phyloP scores from a whole-genome alignment of 1,140 invertebrate genomes.

The Drosophila ironensis region DNA sequence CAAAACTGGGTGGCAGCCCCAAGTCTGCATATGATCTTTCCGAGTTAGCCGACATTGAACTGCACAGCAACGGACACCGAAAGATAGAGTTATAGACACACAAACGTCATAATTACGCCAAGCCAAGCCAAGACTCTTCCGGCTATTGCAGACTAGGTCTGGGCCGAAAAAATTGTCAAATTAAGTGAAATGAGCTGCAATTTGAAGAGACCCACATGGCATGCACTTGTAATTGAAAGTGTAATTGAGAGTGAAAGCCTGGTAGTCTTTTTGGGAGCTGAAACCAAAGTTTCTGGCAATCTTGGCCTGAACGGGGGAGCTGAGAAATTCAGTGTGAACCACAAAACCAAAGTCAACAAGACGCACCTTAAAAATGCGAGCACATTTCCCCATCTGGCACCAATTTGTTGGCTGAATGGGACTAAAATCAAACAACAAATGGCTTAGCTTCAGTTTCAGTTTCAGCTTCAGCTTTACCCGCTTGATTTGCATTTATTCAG shows the following conservation, averaged over 20 bases:
- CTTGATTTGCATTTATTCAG: slow-evolving; percentile 24
- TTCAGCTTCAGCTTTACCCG: background rate
- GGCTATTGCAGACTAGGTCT: slow-evolving; percentile 17
- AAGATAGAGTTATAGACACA: slow-evolving; percentile 6
- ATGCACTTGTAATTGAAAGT: slow-evolving; percentile 15
- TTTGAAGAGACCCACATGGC: slow-evolving; percentile 26
- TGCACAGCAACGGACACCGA: slow-evolving; percentile 31
- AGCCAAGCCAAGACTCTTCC: slow-evolving; percentile 32
- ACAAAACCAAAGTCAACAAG: background rate
- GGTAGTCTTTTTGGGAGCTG: background rate
- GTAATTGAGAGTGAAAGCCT: slow-evolving; percentile 54
- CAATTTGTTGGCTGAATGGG: background rate
- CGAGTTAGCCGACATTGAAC: slow-evolving; percentile 58
- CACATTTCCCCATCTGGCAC: slow-evolving; percentile 27
- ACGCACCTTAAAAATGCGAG: background rate
- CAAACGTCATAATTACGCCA: slow-evolving; percentile 20
- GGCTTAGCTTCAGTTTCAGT: too few species aligned
- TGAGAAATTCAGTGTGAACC: slow-evolving; percentile 1
- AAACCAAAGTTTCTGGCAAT: background rate
- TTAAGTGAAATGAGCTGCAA: slow-evolving; percentile 50
- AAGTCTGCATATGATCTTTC: slow-evolving; percentile 45
- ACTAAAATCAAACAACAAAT: background rate
- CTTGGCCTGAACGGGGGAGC: background rate
- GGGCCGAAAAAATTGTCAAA: slow-evolving; percentile 35
- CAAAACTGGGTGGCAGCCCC: slow-evolving; percentile 48